Evolutionary conservation across 1,140 invertebrate species (phyloP), one percentile per base, ranked within the genome.

Genomic region (Nylanderia fulva): DNA sequence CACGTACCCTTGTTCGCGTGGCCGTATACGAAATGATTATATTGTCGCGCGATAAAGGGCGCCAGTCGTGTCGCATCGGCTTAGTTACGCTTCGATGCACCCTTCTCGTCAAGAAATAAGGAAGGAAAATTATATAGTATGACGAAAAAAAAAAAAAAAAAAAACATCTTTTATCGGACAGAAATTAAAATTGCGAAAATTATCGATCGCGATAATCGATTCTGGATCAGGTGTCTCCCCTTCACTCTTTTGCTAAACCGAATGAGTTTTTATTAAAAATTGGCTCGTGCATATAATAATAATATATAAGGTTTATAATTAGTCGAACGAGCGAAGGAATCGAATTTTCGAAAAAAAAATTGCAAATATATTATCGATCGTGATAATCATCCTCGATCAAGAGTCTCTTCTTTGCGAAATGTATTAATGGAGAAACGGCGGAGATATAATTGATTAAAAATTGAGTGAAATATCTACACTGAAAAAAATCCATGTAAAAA

Each of bases 21-120:
- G 60, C 63, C 58, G 48, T 72, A n/a, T n/a, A 80, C 75, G 21
- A 90, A 93, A 92, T 92, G 92, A 93, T 94, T 92, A 93, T 91
- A 93, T 92, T 93, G 93, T 94, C 91, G 90, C 90, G 91, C 91
- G 87, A 92, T 92, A 93, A 91, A 91, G 82, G 79, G 86, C 75
- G 72, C 87, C 84, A 86, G 86, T 87, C 71, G 82, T 79, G 90
- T 91, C 92, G 48, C 45, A 36, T 76, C 88, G 85, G 91, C 61
- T 93, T 90, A 88, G 61, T 52, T 84, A 93, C 88, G 85, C 88
- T 79, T 82, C 88, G 85, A 21, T 69, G 86, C 83, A 64, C 56
- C n/a, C 68, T 86, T 89, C 88, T 71, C 80, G 56, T 54, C 36
- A 54, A 61, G 52, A 61, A 88, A 85, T 60, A 42, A 24, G 29